Base-by-base conservation (phyloP, 2,888 invertebrate genomes). In the Archaeoteleia sp. region DNA sequence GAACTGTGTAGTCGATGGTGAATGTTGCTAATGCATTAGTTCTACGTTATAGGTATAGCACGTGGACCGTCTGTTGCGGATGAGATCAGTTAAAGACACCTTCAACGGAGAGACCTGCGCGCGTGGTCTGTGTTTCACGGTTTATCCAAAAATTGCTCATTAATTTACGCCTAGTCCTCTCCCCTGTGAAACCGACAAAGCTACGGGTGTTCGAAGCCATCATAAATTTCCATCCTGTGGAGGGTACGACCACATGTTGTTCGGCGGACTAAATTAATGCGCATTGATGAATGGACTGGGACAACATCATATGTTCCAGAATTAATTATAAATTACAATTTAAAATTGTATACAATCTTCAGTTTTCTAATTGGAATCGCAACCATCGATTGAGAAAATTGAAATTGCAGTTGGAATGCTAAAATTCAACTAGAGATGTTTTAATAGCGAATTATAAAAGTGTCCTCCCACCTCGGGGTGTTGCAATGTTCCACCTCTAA, bases 11-110 rank as follows among this genome's bases (percentile, higher is more conserved):
- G 51, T 23, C 45, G 61, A 67, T 60, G 61, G 57, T 12, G 43
- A 54, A 62, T 48, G 67, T 48, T 46, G 51, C 46, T 70, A 74
- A 73, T 74, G 63, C 54, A 74, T 75, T 75, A 62, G 73, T 75
- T 74, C 67, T 71, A 67, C 43, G 45, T 39, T 57, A 37, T 42
- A 29, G 39, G 46, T 51, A 46, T 51, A 48, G 67, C 70, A 46
- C 73, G 69, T 75, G 76, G 77, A 76, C 77, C 78, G 75, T 77
- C 74, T 78, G 78, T 76, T 68, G 71, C 51, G 70, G 68, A 67
- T 63, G 60, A 60, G 70, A 67, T 65, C 51, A 32, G 53, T 37
- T 27, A 35, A 40, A 46, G 61, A 65, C 55, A 67, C 67, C 55
- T 57, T 8, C 20, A 2, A 27, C 15, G 9, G 46, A 39, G 43